Evolutionary conservation across 2,797 vertebrate genomes (phyloP).

Genomic region (Xenentodon cancila): DNA sequence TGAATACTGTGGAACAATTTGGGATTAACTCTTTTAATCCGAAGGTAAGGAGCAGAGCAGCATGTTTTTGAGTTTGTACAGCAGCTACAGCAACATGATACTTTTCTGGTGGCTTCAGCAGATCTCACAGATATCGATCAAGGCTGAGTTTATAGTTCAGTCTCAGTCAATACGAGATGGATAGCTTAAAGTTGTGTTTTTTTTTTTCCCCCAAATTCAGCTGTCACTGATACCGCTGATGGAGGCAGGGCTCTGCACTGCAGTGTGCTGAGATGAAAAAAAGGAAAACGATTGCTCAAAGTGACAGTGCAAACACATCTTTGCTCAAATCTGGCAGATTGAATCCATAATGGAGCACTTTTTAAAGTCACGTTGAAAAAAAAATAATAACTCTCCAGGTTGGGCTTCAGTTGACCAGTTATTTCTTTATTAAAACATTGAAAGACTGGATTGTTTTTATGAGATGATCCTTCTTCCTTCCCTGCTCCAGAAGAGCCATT

Average conservation of each 20-base stretch:
- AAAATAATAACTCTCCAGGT: no score
- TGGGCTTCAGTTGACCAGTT: no score
- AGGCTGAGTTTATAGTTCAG: slow-evolving; percentile 32
- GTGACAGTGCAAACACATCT: background rate
- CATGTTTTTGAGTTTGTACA: slow-evolving; percentile 14
- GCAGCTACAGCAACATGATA: slow-evolving; percentile 1
- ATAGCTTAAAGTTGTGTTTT: slow-evolving; percentile 23
- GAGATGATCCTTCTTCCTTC: no score
- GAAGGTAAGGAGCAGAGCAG: slow-evolving; percentile 7
- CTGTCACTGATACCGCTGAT: slow-evolving; percentile 26
- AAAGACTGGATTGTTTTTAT: background rate
- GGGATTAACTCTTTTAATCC: background rate
- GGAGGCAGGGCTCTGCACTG: slow-evolving; percentile 7
- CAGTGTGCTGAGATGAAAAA: background rate
- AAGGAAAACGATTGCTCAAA: background rate
- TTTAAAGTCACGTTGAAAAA: background rate
- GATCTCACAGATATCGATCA: slow-evolving; percentile 32
- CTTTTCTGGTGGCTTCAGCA: slow-evolving; percentile 21
- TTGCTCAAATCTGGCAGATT: background rate
- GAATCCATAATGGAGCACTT: background rate
- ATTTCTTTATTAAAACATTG: background rate
- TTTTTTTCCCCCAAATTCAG: slow-evolving; percentile 26
- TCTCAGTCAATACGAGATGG: slow-evolving; percentile 20
- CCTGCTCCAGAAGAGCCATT: no score
- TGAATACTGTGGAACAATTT: background rate